Evolutionary conservation across 2,888 invertebrate genomes (phyloP).

Genomic region (Strigamia maritima): DNA sequence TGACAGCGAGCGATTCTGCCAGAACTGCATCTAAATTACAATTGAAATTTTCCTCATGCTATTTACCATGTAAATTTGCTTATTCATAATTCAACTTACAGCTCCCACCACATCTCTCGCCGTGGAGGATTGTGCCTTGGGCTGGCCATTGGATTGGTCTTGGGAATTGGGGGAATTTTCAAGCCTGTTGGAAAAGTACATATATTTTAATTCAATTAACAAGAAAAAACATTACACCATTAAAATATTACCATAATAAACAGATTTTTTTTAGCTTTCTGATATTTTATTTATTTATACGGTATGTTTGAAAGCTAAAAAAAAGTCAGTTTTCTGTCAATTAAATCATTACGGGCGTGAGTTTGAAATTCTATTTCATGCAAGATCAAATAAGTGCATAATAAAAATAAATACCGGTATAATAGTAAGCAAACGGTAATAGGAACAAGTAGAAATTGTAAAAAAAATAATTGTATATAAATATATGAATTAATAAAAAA

Average conservation of each 20-base stretch:
- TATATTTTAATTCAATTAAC: background rate
- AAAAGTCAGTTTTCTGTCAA: too few relatives aligned
- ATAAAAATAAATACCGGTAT: background rate
- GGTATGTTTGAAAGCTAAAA: too few relatives aligned
- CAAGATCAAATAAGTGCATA: background rate
- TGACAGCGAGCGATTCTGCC: slow-evolving; percentile 83
- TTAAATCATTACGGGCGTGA: too few relatives aligned
- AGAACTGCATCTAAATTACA: slow-evolving; percentile 63
- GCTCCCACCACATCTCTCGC: slow-evolving; percentile 37
- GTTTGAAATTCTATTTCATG: background rate
- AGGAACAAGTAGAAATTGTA: background rate
- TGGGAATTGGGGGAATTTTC: slow-evolving; percentile 39
- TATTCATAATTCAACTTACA: slow-evolving; percentile 24
- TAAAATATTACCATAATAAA: background rate
- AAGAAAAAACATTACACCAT: background rate
- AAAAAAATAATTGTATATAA: background rate
- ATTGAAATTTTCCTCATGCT: background rate
- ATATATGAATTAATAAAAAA: background rate
- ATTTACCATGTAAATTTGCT: background rate
- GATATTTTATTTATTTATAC: too few relatives aligned
- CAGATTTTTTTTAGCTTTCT: too few relatives aligned
- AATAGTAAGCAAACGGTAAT: background rate
- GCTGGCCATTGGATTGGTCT: slow-evolving; percentile 40
- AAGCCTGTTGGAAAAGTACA: slow-evolving; percentile 28
- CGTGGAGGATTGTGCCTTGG: slow-evolving; percentile 37